Percentiles rank a stretch among this genome's conserved stretches.
Evolutionary conservation across 2,113 vertebrate genomes (phyloP).

Genomic region (Alethe castanea): DNA sequence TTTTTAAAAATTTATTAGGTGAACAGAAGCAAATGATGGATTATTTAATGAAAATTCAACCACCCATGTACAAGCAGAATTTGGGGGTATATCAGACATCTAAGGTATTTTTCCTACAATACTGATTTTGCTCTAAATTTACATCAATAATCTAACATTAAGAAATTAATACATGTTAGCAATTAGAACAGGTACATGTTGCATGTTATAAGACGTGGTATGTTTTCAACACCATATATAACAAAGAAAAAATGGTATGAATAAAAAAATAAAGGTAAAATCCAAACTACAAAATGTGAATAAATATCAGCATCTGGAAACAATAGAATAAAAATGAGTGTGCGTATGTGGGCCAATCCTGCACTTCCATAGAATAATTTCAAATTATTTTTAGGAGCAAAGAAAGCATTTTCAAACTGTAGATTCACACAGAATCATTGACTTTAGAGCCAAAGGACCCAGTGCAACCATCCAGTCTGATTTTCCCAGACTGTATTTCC

Average conservation of each 20-base stretch:
- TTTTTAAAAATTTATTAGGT: not conserved
- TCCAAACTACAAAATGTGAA: not conserved
- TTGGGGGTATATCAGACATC: not conserved
- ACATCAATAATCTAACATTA: not conserved
- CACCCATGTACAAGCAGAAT: not conserved
- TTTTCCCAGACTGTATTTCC: not conserved
- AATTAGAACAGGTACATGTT: not conserved
- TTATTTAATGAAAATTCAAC: not conserved
- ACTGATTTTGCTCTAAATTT: not conserved
- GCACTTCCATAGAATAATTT: not conserved
- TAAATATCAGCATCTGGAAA: not conserved
- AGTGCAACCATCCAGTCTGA: not conserved
- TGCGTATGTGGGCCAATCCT: not conserved
- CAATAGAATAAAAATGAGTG: not conserved
- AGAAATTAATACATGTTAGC: not conserved
- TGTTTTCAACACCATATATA: not conserved
- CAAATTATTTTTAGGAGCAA: not conserved
- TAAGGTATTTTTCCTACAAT: not conserved
- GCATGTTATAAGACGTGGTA: not conserved
- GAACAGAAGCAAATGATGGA: not conserved
- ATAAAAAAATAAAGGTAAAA: not conserved
- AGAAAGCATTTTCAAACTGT: not conserved
- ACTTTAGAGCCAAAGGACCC: not conserved
- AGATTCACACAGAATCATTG: not conserved
- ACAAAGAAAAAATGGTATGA: not conserved